Percentiles rank a stretch among this genome's conserved stretches.
Evolutionary conservation across 35 echinoderm and acorn worm genomes (phyloP).

Genomic region (Amphiura filiformis): DNA sequence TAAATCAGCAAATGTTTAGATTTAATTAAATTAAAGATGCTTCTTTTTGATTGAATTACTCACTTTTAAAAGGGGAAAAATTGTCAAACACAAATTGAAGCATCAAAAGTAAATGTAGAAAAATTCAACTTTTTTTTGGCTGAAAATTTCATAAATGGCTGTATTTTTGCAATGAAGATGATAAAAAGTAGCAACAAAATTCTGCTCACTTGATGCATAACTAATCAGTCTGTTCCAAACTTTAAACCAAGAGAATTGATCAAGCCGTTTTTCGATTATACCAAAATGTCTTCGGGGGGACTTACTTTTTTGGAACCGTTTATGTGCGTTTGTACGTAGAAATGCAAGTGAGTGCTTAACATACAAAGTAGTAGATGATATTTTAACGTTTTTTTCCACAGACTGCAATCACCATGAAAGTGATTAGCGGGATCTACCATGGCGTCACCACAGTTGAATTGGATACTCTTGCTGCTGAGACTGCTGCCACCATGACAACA

Average conservation of each 20-base stretch:
- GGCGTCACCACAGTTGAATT: constrained; percentile 95
- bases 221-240: too few relatives aligned
- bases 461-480: constrained; percentile 94
- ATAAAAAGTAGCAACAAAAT: background rate
- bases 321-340: background rate
- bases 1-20: background rate
- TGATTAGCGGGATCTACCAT: constrained; percentile 88
- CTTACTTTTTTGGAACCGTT: too few relatives aligned
- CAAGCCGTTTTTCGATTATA: too few relatives aligned
- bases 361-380: background rate
- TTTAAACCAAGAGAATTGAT: too few relatives aligned
- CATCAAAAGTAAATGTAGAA: background rate
- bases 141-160: too few relatives aligned
- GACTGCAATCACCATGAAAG: constrained; percentile 88
- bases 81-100: background rate
- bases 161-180: background rate
- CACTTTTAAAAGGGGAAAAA: too few relatives aligned
- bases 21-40: too few relatives aligned
- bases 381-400: constrained; percentile 22
- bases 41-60: too few relatives aligned
- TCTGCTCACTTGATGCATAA: background rate
- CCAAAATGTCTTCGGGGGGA: too few relatives aligned
- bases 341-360: background rate
- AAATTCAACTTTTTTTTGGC: too few relatives aligned
- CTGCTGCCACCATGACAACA: constrained; percentile 95